These are phyloP conservation scores for Ctenodactylus gundi DNA, from an alignment of 2,113 vertebrate genomes.

Conservation along the genomic window DNA sequence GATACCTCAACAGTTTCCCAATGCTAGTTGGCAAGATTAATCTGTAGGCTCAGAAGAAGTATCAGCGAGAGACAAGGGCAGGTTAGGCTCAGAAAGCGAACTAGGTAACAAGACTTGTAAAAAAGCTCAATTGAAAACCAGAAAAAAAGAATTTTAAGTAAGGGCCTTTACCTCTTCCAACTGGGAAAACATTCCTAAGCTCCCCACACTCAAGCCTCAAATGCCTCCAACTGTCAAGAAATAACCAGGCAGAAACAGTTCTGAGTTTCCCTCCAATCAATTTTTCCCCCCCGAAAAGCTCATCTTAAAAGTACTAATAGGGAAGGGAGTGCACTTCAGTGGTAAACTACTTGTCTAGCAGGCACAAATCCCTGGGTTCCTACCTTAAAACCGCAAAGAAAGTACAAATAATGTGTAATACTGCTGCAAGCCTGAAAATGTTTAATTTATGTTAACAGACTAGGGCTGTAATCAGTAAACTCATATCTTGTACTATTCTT, in stretches of 20 bases:
- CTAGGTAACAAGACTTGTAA: neutral
- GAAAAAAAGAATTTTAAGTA: slow-evolving; percentile 54
- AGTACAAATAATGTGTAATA: slow-evolving; percentile 6
- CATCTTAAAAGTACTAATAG: slow-evolving; percentile 13
- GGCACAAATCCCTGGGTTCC: neutral
- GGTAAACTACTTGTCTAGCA: neutral
- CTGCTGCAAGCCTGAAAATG: slow-evolving; percentile 9
- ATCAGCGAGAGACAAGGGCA: neutral
- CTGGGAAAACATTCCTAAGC: slow-evolving; percentile 17
- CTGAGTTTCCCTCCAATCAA: slow-evolving; percentile 1
- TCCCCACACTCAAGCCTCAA: neutral
- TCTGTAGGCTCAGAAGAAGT: neutral
- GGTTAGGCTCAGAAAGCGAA: neutral
- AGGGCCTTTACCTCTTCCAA: neutral
- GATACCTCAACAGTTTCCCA: neutral
- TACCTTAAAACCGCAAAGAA: neutral
- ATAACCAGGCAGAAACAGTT: slow-evolving; percentile 20
- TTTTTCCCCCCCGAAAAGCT: neutral
- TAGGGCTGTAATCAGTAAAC: neutral
- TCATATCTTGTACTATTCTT: slow-evolving; percentile 22
- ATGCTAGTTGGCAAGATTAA: neutral
- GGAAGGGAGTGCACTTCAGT: neutral
- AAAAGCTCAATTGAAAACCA: slow-evolving; percentile 44
- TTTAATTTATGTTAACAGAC: neutral
- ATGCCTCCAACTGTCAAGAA: neutral